A percentile compares a stretch with the other conserved stretches of the same genome.
These are phyloP conservation scores for Acholoe squamosa DNA, from an alignment of 2,888 invertebrate species.

Conservation along the genomic window DNA sequence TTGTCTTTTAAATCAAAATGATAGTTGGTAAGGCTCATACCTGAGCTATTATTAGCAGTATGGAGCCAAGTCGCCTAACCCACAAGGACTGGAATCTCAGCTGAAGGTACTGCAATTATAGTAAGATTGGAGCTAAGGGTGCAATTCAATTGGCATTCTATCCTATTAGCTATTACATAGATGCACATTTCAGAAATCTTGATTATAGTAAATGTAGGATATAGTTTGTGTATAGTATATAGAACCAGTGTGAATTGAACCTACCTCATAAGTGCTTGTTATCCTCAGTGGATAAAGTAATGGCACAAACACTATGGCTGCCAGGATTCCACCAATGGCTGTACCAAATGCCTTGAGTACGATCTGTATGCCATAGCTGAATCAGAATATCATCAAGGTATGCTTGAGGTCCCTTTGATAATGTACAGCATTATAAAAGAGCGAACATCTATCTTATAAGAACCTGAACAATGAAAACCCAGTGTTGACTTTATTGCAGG, in stretches of 20 bases:
- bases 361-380: constrained; percentile 1
- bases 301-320: not conserved
- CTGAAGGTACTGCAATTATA: not conserved
- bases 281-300: not conserved
- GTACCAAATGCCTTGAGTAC: not conserved
- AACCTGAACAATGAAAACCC: too few relatives aligned
- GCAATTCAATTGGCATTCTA: too few relatives aligned
- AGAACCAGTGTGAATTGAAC: too few relatives aligned
- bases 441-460: too few relatives aligned
- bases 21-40: not conserved
- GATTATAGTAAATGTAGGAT: too few relatives aligned
- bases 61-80: not conserved
- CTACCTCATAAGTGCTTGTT: not conserved
- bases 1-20: not conserved
- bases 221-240: constrained; percentile 1
- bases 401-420: too few relatives aligned
- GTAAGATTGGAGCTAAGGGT: too few relatives aligned
- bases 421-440: too few relatives aligned
- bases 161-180: too few relatives aligned
- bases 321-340: not conserved
- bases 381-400: not conserved
- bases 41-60: not conserved
- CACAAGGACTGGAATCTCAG: not conserved
- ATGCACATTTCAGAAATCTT: too few relatives aligned
- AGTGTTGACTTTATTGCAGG: too few relatives aligned